Conservation (phyloP, 2,797 vertebrate genomes). For the Zenarchopterus dispar region DNA sequence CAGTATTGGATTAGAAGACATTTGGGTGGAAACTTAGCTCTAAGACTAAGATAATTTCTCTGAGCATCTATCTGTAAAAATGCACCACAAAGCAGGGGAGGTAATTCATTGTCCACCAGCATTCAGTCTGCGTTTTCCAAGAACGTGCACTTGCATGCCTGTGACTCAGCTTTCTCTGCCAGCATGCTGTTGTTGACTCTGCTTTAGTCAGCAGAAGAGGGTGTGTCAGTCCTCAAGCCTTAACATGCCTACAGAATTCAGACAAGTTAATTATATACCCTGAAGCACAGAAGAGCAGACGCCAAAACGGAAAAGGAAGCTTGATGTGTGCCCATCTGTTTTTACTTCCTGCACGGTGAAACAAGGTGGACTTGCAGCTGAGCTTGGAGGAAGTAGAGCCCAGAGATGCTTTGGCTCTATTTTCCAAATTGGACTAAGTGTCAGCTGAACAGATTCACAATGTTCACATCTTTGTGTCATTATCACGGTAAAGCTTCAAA, state of each 20-base stretch:
- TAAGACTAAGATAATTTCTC: constrained; percentile 34
- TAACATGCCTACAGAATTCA: constrained; percentile 49
- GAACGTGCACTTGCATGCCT: constrained; percentile 19
- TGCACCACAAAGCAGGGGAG: constrained; percentile 10
- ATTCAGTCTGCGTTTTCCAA: constrained; percentile 25
- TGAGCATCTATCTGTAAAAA: constrained; percentile 37
- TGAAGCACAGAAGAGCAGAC: constrained; percentile 18
- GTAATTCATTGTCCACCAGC: constrained; percentile 15
- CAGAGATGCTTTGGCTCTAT: constrained; percentile 5
- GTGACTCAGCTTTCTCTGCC: constrained; percentile 54
- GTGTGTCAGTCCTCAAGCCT: constrained; percentile 57
- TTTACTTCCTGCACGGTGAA: constrained; percentile 36
- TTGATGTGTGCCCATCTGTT: constrained; percentile 3
- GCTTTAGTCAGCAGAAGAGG: constrained; percentile 51
- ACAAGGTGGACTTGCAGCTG: constrained; percentile 10
- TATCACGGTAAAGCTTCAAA: background rate
- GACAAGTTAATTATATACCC: constrained; percentile 25
- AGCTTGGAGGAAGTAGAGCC: constrained; percentile 7
- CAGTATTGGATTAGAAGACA: constrained; percentile 51
- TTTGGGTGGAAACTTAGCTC: constrained; percentile 35
- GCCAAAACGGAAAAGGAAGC: constrained; percentile 8
- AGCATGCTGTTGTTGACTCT: constrained; percentile 43
- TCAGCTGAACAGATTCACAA: constrained; percentile 4
- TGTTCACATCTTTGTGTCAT: background rate
- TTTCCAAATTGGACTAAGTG: constrained; percentile 6